A percentile compares a stretch with the other conserved stretches of the same genome.
phyloP scores from a whole-genome alignment of 2,797 vertebrate species.

The Ambastaia sidthimunki region DNA sequence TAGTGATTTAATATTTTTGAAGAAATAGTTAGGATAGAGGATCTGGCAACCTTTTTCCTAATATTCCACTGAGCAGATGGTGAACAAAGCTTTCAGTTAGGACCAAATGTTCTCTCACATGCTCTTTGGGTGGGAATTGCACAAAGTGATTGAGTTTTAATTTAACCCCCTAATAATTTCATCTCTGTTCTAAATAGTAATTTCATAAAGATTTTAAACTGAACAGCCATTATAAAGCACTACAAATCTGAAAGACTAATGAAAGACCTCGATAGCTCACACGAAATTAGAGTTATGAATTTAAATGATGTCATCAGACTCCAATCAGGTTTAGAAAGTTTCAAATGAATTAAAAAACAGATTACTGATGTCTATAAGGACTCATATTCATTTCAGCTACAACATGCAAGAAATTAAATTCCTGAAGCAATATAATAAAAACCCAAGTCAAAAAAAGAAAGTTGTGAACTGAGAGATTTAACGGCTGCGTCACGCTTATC shows the following conservation, averaged over 20 bases:
- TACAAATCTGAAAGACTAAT: background rate
- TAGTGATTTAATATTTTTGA: constrained; percentile 22
- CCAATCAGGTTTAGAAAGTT: background rate
- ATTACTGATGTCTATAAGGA: background rate
- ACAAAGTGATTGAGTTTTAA: constrained; percentile 29
- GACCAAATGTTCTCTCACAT: constrained; percentile 48
- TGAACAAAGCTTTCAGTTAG: constrained; percentile 15
- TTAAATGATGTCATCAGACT: constrained; percentile 19
- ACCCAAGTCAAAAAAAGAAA: constrained; percentile 4
- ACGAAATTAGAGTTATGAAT: background rate
- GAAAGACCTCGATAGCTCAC: background rate
- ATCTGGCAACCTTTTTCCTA: constrained; percentile 45
- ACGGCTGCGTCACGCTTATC: no score
- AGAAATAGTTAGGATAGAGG: background rate
- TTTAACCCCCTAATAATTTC: constrained; percentile 5
- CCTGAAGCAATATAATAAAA: background rate
- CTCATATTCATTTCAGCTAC: no score
- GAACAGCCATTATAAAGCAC: background rate
- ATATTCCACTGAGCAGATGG: constrained; percentile 44
- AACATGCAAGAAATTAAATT: background rate
- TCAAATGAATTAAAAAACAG: background rate
- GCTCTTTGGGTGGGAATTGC: constrained; percentile 23
- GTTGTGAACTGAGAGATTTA: no score
- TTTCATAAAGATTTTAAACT: constrained; percentile 28
- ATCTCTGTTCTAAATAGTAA: constrained; percentile 9